Evolutionary conservation across 2,113 vertebrate genomes (phyloP), one percentile per base, ranked within the genome.

Genomic region (Tricholaema leucomelas): DNA sequence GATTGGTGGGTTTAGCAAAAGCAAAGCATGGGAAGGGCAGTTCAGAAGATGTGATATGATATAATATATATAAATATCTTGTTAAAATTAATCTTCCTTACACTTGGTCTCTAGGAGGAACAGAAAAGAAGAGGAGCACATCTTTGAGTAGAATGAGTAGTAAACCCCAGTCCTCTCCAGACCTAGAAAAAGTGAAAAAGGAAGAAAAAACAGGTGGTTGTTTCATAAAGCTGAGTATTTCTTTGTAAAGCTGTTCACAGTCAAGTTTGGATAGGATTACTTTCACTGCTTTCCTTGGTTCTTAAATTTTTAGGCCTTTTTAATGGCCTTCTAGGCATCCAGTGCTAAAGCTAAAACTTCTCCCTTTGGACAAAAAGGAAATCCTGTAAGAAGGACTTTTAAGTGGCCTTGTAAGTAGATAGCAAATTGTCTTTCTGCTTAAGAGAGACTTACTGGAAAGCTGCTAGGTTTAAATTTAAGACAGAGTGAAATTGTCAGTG

Each of bases 71-170:
- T 66, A 88, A 83, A n/a, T 81, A 60, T 12, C 35, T 83, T 94
- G 38, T 94, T 87, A 86, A 95, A 96, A 92, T 76, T 96, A 88
- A 94, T 94, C 46, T 91, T 93, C 56, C 80, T 94, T 97, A 77
- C 81, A 4, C 66, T 98, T 98, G 81, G 66, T 97, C 96, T 96
- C 83, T 98, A 99, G 98, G 98, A 96, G 97, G 92, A 96, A 78
- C 93, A 85, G 88, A 98, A 97, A 98, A 97, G 98, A 98, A 97
- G 96, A 98, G 98, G 97, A 99, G 98, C 93, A 98, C 98, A 70
- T 99, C 98, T 92, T 97, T 99, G 91, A 98, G 86, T 95, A 98
- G 98, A 97, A 97, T 98, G 95, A 97, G 95, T 95, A 98, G 92
- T 97, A 98, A 98, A 97, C 90, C 96, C 36, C 97, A 97, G 12